Evolutionary conservation across 2,113 vertebrate genomes (phyloP).

Genomic region (Amia ocellicauda): DNA sequence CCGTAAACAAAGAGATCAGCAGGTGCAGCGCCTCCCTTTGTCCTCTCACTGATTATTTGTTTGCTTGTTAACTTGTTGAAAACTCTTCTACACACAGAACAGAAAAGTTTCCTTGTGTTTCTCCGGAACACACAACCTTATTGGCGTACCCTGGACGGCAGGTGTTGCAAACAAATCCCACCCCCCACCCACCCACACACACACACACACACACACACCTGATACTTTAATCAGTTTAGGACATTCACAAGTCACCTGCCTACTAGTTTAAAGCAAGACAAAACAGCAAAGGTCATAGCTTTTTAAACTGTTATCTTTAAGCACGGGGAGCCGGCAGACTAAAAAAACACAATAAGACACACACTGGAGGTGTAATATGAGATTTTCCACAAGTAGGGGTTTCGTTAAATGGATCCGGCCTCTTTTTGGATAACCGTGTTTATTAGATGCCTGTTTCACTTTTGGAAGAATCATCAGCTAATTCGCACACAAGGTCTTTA

Average conservation of each 20-base stretch:
- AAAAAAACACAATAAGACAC: background rate
- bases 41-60: constrained; percentile 12
- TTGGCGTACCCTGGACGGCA: constrained; percentile 12
- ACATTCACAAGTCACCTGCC: background rate
- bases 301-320: constrained; percentile 3
- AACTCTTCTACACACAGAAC: constrained; percentile 8
- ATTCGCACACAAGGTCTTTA: background rate
- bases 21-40: constrained; percentile 21
- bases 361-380: background rate
- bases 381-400: too few species aligned
- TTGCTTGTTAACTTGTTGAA: constrained; percentile 19
- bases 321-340: background rate
- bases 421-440: too few species aligned
- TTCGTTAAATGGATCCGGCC: too few species aligned
- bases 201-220: background rate
- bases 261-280: background rate
- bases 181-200: constrained; percentile 8
- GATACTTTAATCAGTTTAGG: background rate
- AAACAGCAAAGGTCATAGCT: constrained; percentile 1
- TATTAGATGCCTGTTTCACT: too few species aligned
- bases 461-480: background rate
- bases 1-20: constrained; percentile 8
- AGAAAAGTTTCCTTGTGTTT: constrained; percentile 19
- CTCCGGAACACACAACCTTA: constrained; percentile 10
- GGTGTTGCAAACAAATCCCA: background rate